phyloP scores from a whole-genome alignment of 2,888 invertebrate genomes.

The Sicus ferrugineus region DNA sequence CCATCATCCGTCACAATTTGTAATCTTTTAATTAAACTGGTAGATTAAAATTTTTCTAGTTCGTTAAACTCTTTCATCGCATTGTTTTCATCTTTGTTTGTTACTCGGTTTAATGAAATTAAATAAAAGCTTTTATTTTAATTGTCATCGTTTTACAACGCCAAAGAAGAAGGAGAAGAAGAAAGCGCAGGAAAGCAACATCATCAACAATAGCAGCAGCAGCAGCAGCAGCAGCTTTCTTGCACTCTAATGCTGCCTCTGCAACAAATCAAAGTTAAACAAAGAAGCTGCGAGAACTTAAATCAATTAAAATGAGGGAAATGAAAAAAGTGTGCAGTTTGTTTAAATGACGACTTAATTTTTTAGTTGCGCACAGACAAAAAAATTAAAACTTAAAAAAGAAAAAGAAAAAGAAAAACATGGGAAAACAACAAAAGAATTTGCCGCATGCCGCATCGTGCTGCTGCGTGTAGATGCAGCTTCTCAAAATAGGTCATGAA shows the following conservation, averaged over 20 bases:
- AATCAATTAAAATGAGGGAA: background rate
- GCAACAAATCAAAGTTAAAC: background rate
- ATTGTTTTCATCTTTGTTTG: background rate
- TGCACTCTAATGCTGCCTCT: background rate
- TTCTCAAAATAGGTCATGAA: conserved; percentile 22
- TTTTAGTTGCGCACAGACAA: too few species aligned
- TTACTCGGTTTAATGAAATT: background rate
- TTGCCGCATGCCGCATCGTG: background rate
- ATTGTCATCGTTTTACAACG: background rate
- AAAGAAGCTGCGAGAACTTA: background rate
- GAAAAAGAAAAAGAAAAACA: conserved; percentile 8
- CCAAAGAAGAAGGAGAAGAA: background rate
- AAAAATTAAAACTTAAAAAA: background rate
- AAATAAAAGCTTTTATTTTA: conserved; percentile 25
- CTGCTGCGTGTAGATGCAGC: conserved; percentile 6
- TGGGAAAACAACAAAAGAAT: background rate
- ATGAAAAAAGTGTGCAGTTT: background rate
- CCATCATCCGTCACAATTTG: too few species aligned
- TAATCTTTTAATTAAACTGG: too few species aligned
- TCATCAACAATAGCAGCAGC: background rate
- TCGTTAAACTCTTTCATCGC: too few species aligned
- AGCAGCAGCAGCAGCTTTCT: background rate
- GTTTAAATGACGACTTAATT: background rate
- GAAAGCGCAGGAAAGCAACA: background rate
- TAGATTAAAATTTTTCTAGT: too few species aligned